phyloP scores from a whole-genome alignment of 2,888 invertebrate genomes.

The Bugula neritina region DNA sequence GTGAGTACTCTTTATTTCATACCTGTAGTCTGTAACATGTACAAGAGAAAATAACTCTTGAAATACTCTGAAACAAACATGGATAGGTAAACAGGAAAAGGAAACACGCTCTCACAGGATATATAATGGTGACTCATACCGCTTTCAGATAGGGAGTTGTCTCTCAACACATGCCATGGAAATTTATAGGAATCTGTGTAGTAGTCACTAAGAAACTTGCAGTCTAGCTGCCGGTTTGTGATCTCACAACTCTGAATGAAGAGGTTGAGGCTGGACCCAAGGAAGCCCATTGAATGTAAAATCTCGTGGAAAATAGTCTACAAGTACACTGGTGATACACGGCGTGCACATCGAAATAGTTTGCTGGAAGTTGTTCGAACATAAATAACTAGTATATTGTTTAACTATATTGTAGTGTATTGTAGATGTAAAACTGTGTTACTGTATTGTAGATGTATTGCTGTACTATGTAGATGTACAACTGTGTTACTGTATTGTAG shows the following conservation, averaged over 20 bases:
- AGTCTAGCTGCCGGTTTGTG: neutral
- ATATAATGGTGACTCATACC: neutral
- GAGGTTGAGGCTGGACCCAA: neutral
- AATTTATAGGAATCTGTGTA: neutral
- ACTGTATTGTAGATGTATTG: no score
- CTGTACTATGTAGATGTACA: no score
- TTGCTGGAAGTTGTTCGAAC: no score
- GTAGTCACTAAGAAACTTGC: neutral
- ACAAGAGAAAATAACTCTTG: no score
- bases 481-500: no score
- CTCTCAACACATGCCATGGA: neutral
- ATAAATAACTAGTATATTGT: no score
- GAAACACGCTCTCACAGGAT: neutral
- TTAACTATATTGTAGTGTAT: no score
- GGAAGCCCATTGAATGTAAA: neutral
- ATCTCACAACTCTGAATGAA: neutral
- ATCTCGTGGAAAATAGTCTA: constrained; percentile 14
- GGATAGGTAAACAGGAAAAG: neutral
- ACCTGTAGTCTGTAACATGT: neutral
- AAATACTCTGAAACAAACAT: no score
- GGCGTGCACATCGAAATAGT: no score
- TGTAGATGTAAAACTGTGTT: no score
- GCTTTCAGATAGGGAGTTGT: neutral
- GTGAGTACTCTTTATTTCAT: neutral
- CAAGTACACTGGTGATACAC: neutral